Percentiles rank a stretch among this genome's conserved stretches.
Conservation (phyloP, 2,113 vertebrate genomes). For the Stictonetta naevosa region DNA sequence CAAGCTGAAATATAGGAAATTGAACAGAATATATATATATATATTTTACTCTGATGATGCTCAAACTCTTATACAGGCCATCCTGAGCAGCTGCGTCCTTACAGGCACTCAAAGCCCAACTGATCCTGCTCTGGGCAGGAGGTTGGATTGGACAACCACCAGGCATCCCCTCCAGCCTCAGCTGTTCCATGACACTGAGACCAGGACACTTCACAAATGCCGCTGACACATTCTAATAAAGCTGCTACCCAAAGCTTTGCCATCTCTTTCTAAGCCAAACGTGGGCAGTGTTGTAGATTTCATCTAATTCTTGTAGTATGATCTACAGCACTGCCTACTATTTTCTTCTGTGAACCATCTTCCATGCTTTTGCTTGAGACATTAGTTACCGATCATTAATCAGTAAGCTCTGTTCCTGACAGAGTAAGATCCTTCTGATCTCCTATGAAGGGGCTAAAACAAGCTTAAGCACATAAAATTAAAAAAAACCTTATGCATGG, state of each 20-base stretch:
- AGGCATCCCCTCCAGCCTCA: background rate
- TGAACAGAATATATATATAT: background rate
- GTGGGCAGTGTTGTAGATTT: background rate
- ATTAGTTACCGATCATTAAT: background rate
- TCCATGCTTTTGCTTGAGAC: background rate
- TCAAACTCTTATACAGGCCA: background rate
- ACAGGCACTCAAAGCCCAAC: background rate
- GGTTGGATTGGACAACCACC: too few species aligned
- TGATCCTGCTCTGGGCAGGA: background rate
- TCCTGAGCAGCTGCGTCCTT: background rate
- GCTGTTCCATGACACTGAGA: background rate
- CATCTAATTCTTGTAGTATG: background rate
- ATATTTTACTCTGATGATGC: too few species aligned
- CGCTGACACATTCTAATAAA: background rate
- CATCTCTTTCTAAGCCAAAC: background rate
- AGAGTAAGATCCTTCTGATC: background rate
- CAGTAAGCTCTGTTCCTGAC: background rate
- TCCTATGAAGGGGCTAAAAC: background rate
- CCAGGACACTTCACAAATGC: background rate
- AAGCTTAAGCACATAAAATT: background rate
- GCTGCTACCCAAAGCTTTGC: background rate
- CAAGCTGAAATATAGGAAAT: background rate
- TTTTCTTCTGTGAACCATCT: background rate
- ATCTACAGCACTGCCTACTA: background rate
- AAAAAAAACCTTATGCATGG: background rate